These are phyloP conservation scores for Lagocephalus sceleratus DNA, from an alignment of 2,797 vertebrate genomes.

Conservation along the genomic window DNA sequence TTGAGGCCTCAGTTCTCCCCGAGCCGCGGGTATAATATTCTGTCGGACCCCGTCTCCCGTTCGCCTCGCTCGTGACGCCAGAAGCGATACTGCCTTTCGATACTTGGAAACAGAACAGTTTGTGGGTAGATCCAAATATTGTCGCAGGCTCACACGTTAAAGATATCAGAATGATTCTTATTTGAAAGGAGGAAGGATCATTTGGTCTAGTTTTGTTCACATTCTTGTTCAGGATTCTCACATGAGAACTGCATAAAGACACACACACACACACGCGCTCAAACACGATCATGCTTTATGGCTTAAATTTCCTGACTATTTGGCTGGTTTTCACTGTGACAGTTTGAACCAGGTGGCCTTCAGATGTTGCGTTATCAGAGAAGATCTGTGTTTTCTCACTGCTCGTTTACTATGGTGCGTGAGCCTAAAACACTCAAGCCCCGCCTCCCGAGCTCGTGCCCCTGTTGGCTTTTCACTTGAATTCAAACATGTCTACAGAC, in stretches of 20 bases:
- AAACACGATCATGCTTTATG: slow-evolving; percentile 16
- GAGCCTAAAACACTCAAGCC: too few relatives aligned
- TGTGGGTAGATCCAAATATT: too few relatives aligned
- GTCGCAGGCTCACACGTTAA: slow-evolving; percentile 8
- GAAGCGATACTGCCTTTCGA: slow-evolving; percentile 31
- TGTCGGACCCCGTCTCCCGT: slow-evolving; percentile 13
- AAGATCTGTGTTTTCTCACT: too few relatives aligned
- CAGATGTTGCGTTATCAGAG: slow-evolving; percentile 1
- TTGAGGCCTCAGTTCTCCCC: slow-evolving; percentile 43
- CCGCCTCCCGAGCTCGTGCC: too few relatives aligned
- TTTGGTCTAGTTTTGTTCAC: not conserved
- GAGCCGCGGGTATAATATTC: slow-evolving; percentile 20
- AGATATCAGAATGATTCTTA: not conserved
- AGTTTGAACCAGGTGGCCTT: slow-evolving; percentile 14
- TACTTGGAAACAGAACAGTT: slow-evolving; percentile 19
- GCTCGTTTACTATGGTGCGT: too few relatives aligned
- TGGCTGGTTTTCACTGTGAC: slow-evolving; percentile 11
- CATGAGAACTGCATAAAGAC: not conserved
- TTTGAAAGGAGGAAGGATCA: not conserved
- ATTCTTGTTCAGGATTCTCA: slow-evolving; percentile 6
- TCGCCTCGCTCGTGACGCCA: slow-evolving; percentile 22
- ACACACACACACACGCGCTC: not conserved
- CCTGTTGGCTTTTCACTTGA: too few relatives aligned
- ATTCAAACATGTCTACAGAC: too few relatives aligned
- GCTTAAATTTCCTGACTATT: slow-evolving; percentile 15